Evolutionary conservation across 2,113 vertebrate species (phyloP).

Genomic region (Parus major): DNA sequence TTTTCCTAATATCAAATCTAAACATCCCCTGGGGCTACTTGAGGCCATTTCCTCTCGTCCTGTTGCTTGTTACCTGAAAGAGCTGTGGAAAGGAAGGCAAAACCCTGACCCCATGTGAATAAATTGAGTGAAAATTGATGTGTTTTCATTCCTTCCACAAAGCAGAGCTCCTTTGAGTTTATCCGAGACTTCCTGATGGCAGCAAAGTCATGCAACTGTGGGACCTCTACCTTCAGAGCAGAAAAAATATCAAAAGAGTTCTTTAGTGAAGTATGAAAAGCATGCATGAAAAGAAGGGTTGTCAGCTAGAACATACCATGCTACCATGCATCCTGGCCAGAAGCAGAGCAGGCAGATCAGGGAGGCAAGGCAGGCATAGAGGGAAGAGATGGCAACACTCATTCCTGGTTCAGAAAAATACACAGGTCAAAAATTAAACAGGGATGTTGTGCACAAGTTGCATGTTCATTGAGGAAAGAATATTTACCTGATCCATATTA

Average conservation of each 20-base stretch:
- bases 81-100: not conserved
- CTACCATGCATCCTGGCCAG: not conserved
- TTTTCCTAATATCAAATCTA: not conserved
- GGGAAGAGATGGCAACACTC: not conserved
- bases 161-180: not conserved
- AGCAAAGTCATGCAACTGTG: not conserved
- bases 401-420: not conserved
- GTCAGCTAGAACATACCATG: not conserved
- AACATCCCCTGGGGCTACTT: not conserved
- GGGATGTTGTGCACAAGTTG: not conserved
- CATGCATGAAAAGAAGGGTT: not conserved
- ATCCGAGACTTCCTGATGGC: not conserved
- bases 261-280: not conserved
- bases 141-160: not conserved
- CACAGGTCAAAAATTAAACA: not conserved
- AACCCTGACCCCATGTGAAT: accelerated
- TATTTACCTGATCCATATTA: not conserved
- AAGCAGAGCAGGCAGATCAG: not conserved
- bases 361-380: not conserved
- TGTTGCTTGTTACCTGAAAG: not conserved
- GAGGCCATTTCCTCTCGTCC: not conserved
- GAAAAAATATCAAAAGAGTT: not conserved
- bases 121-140: accelerated
- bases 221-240: not conserved
- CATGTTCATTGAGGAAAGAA: not conserved